These are phyloP conservation scores for Papilio elwesi DNA, from an alignment of 2,888 invertebrate genomes.

Conservation along the genomic window DNA sequence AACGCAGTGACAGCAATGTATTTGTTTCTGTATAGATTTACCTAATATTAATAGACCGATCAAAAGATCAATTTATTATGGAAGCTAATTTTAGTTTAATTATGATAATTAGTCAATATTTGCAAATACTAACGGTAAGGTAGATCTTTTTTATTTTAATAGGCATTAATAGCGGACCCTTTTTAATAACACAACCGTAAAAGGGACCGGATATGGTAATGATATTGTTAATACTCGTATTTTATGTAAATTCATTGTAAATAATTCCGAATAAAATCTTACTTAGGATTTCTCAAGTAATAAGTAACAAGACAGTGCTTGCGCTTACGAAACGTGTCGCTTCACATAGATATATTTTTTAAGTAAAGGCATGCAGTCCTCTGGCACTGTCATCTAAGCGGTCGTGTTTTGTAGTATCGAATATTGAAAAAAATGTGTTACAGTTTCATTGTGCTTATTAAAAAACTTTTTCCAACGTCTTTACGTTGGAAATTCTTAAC, in stretches of 20 bases:
- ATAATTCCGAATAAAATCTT: not conserved
- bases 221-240: slow-evolving; percentile 24
- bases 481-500: no score
- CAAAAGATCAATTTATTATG: slow-evolving; percentile 22
- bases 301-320: no score
- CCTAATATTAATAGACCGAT: slow-evolving; percentile 6
- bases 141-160: slow-evolving; percentile 7
- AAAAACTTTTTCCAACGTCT: no score
- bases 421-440: no score
- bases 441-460: no score
- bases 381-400: no score
- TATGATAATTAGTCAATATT: slow-evolving; percentile 33
- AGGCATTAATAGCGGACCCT: not conserved
- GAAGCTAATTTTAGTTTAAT: slow-evolving; percentile 38
- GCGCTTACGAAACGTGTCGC: no score
- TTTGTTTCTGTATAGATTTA: slow-evolving; percentile 28
- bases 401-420: no score
- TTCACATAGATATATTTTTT: no score
- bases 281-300: not conserved
- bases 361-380: no score
- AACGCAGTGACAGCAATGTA: slow-evolving; percentile 60
- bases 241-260: slow-evolving; percentile 3
- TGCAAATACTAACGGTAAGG: slow-evolving; percentile 22
- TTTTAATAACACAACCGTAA: not conserved
- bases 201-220: not conserved